phyloP scores from a whole-genome alignment of 2,113 vertebrate genomes.

The Mesembrinibis cayennensis region DNA sequence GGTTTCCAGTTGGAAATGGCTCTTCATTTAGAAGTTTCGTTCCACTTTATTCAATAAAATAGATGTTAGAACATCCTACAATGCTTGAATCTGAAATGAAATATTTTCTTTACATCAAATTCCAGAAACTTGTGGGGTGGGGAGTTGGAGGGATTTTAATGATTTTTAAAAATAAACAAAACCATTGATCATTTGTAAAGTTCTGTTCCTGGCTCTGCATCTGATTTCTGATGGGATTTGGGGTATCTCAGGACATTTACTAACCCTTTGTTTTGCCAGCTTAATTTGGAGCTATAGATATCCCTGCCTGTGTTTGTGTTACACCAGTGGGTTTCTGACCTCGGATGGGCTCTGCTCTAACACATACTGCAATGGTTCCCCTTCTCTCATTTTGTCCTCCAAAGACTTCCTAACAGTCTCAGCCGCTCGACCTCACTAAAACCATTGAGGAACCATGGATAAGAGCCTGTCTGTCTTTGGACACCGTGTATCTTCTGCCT shows the following conservation, averaged over 20 bases:
- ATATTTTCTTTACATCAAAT: constrained; percentile 50
- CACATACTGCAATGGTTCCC: not conserved
- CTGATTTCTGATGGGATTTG: not conserved
- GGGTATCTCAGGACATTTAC: not conserved
- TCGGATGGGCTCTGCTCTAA: not conserved
- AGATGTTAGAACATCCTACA: not conserved
- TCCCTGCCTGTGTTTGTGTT: not conserved
- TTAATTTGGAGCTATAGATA: not conserved
- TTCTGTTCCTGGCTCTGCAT: constrained; percentile 5
- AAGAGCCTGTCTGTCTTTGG: not conserved
- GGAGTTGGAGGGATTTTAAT: not conserved
- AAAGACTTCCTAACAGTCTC: not conserved
- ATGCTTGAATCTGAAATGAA: constrained; percentile 10
- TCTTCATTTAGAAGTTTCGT: constrained; percentile 39
- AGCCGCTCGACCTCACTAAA: not conserved
- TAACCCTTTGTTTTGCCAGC: not conserved
- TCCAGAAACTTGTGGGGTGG: constrained; percentile 4
- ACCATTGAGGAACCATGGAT: not conserved
- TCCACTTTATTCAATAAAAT: constrained; percentile 44
- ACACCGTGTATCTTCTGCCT: not conserved
- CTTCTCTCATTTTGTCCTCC: not conserved
- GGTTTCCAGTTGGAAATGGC: constrained; percentile 56
- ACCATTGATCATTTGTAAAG: constrained; percentile 16
- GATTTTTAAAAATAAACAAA: constrained; percentile 50
- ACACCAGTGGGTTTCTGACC: not conserved